These are phyloP conservation scores for Ctena decussata DNA, from an alignment of 2,888 invertebrate genomes.

Conservation along the genomic window DNA sequence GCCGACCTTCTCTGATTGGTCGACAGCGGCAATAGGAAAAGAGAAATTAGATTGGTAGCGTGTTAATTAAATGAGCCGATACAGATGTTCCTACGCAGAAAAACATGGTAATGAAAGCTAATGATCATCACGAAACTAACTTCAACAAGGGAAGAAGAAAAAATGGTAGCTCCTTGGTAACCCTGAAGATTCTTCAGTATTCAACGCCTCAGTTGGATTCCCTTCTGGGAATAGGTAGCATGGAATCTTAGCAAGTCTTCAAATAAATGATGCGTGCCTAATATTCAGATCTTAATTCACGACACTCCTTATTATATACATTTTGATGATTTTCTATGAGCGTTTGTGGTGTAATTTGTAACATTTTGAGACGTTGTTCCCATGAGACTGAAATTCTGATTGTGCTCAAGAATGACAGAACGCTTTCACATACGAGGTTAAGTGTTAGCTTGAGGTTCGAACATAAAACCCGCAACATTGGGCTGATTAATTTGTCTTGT, in stretches of 20 bases:
- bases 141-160: constrained; percentile 32
- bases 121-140: constrained; percentile 52
- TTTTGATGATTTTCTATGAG: constrained; percentile 56
- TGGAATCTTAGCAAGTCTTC: background rate
- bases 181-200: constrained; percentile 50
- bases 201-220: background rate
- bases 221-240: background rate
- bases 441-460: background rate
- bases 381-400: constrained; percentile 28
- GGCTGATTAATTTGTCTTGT: background rate
- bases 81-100: constrained; percentile 59
- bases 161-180: constrained; percentile 54
- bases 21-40: constrained; percentile 24
- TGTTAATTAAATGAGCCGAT: constrained; percentile 66
- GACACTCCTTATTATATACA: constrained; percentile 58
- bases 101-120: constrained; percentile 64
- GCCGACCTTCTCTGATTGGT: constrained; percentile 62
- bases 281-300: constrained; percentile 60
- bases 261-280: constrained; percentile 58
- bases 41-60: constrained; percentile 49
- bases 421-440: background rate
- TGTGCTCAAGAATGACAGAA: constrained; percentile 1
- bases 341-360: constrained; percentile 57
- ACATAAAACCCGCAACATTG: background rate
- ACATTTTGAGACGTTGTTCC: constrained; percentile 59